A percentile compares a stretch with the other conserved stretches of the same genome.
These are phyloP conservation scores for Sarcophaga rosellei DNA, from an alignment of 2,888 invertebrate genomes.

Conservation along the genomic window DNA sequence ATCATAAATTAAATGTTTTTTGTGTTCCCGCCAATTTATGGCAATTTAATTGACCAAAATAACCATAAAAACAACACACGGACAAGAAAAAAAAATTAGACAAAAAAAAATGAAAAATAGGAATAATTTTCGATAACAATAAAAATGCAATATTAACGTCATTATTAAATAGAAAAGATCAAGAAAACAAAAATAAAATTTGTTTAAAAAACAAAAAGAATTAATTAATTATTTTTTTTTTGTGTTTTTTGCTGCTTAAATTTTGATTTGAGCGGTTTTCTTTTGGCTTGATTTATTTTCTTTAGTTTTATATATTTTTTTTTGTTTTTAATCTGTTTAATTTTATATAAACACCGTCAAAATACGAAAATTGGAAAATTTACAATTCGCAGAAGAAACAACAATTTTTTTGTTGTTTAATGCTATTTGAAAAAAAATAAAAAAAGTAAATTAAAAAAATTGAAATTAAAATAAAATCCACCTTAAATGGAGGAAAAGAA, in stretches of 20 bases:
- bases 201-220: not conserved
- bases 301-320: conserved; percentile 16
- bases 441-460: too few relatives aligned
- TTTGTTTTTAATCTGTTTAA: not conserved
- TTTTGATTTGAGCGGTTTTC: not conserved
- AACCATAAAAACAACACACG: not conserved
- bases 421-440: not conserved
- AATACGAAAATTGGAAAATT: not conserved
- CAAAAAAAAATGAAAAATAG: conserved; percentile 10
- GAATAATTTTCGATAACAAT: not conserved
- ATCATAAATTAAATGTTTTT: conserved; percentile 26
- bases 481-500: not conserved
- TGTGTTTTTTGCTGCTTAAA: not conserved
- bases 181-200: conserved; percentile 29
- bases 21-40: conserved; percentile 54
- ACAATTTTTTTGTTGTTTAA: not conserved
- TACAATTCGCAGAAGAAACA: conserved; percentile 4
- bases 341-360: conserved; percentile 26
- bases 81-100: not conserved
- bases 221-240: too few relatives aligned
- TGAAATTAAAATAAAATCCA: not conserved
- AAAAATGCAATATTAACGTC: conserved; percentile 55
- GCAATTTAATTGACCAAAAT: conserved; percentile 50
- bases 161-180: conserved; percentile 47
- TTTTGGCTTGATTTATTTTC: conserved; percentile 16